Evolutionary conservation across 1,140 invertebrate species (phyloP).

Genomic region (Melipona quadrifasciata): DNA sequence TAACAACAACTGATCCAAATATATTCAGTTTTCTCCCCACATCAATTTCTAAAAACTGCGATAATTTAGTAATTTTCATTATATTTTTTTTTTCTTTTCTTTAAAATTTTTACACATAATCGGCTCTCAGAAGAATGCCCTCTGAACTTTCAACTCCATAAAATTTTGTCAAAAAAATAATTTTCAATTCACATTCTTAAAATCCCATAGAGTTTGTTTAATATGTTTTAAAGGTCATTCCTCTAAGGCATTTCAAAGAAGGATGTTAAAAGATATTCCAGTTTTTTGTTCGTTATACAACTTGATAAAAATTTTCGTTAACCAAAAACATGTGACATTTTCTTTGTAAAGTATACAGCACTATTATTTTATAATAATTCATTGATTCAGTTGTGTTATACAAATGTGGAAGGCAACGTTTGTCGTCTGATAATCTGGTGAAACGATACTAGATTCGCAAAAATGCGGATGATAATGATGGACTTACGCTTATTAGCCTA

Average conservation of each 20-base stretch:
- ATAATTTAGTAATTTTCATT: neutral
- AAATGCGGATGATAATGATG: conserved; percentile 76
- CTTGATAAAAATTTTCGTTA: conserved; percentile 12
- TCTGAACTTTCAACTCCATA: conserved; percentile 38
- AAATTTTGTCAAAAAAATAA: conserved; percentile 62
- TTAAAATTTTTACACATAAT: neutral
- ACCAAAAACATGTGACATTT: conserved; percentile 15
- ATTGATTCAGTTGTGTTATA: conserved; percentile 65
- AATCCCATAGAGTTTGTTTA: conserved; percentile 35
- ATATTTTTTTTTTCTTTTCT: neutral
- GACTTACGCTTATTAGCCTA: conserved; percentile 78
- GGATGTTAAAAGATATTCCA: neutral
- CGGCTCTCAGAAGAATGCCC: conserved; percentile 40
- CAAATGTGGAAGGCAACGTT: conserved; percentile 64
- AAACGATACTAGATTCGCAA: conserved; percentile 72
- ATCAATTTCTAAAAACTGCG: neutral
- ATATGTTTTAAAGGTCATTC: conserved; percentile 43
- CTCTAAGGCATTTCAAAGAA: conserved; percentile 36
- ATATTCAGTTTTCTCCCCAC: neutral
- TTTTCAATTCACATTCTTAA: conserved; percentile 35
- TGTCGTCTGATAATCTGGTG: conserved; percentile 63
- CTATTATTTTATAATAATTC: conserved; percentile 23
- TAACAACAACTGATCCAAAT: conserved; percentile 65
- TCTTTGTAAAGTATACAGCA: conserved; percentile 4
- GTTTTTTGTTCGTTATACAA: neutral